Evolutionary conservation across 1,140 invertebrate genomes (phyloP).

Genomic region (Drosophila truncata): DNA sequence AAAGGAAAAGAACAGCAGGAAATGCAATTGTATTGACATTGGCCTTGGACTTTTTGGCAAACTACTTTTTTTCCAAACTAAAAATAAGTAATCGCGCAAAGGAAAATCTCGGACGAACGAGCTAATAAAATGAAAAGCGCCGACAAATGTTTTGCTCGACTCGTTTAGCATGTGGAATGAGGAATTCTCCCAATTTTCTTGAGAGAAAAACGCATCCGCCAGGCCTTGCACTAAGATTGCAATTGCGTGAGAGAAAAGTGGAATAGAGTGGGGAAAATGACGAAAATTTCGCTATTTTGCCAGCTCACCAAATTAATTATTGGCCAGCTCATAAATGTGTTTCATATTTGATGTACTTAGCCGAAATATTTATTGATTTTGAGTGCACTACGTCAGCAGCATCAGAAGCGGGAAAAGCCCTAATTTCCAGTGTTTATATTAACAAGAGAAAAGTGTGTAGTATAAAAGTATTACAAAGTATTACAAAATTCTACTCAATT

Average conservation of each 20-base stretch:
- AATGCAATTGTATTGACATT: slow-evolving; percentile 75
- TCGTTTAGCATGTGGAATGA: slow-evolving; percentile 47
- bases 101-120: slow-evolving; percentile 47
- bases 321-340: slow-evolving; percentile 5
- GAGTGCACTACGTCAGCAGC: slow-evolving; percentile 6
- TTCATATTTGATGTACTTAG: neutral
- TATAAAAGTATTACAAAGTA: neutral
- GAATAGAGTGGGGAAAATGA: neutral
- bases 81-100: slow-evolving; percentile 76
- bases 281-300: neutral
- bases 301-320: slow-evolving; percentile 12
- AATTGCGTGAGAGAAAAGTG: slow-evolving; percentile 13
- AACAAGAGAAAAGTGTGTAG: neutral
- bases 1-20: slow-evolving; percentile 48
- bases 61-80: slow-evolving; percentile 73
- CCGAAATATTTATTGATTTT: slow-evolving; percentile 4
- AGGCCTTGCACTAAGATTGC: slow-evolving; percentile 19
- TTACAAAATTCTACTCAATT: slow-evolving; percentile 9
- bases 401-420: slow-evolving; percentile 8
- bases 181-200: slow-evolving; percentile 17
- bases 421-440: neutral
- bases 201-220: slow-evolving; percentile 39
- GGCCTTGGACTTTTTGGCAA: slow-evolving; percentile 75
- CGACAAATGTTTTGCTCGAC: slow-evolving; percentile 52
- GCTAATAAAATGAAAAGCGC: slow-evolving; percentile 47